phyloP scores from a whole-genome alignment of 2,113 vertebrate species.

The Rhynchomys soricoides region DNA sequence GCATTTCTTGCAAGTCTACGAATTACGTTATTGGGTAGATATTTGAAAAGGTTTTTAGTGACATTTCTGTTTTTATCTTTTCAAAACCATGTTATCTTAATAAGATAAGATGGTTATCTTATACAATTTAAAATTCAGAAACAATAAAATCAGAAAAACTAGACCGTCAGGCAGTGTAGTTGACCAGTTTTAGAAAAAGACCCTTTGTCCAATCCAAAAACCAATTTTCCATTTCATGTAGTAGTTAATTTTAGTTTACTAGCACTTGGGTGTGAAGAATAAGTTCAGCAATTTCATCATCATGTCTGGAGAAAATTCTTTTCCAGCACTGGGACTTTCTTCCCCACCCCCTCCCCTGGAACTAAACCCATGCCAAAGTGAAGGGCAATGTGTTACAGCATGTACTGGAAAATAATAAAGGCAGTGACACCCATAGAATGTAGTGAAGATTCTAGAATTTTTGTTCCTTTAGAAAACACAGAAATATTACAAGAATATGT shows the following conservation, averaged over 20 bases:
- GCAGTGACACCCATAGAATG: background rate
- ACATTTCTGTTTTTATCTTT: background rate
- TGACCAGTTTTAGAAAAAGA: background rate
- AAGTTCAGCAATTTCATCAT: background rate
- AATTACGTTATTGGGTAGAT: background rate
- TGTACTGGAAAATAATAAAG: background rate
- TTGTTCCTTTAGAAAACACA: no score
- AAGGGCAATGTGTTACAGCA: background rate
- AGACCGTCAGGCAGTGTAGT: no score
- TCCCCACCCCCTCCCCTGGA: rapidly evolving
- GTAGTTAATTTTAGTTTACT: background rate
- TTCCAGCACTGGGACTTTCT: background rate
- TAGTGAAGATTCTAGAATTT: no score
- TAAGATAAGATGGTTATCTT: no score
- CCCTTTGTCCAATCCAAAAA: background rate
- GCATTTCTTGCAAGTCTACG: background rate
- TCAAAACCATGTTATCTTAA: background rate
- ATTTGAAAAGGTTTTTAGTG: background rate
- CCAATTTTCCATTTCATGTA: background rate
- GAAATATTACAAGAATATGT: no score
- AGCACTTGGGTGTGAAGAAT: background rate
- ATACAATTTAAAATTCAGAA: background rate
- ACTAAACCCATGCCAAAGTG: background rate
- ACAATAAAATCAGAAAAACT: background rate
- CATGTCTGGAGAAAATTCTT: background rate